A percentile compares a stretch with the other conserved stretches of the same genome.
These are phyloP conservation scores for Smutsia temminckii DNA, from an alignment of 2,797 vertebrate genomes.

Conservation along the genomic window DNA sequence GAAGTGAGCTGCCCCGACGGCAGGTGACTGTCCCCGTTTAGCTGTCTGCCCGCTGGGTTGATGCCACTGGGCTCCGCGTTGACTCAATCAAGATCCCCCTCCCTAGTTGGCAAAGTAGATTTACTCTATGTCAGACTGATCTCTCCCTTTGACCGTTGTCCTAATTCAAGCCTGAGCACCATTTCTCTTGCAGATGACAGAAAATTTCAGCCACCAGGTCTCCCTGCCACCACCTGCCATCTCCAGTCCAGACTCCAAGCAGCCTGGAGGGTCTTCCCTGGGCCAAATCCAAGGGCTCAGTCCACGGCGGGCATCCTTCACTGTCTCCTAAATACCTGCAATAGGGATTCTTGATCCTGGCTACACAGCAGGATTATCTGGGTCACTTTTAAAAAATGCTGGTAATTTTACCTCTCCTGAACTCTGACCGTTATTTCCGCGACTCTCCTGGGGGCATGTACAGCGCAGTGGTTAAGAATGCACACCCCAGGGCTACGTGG, in stretches of 20 bases:
- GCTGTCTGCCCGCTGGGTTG: background rate
- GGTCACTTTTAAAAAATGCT: background rate
- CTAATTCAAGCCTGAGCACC: background rate
- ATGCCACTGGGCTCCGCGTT: background rate
- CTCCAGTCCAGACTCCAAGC: background rate
- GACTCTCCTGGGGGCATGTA: no score
- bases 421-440: no score
- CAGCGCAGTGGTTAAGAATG: background rate
- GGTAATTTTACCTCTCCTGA: no score
- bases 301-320: background rate
- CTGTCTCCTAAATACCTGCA: background rate
- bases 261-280: background rate
- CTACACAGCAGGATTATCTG: background rate
- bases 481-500: background rate
- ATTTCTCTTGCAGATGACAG: background rate
- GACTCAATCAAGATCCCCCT: no score
- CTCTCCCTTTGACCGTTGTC: background rate
- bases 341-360: background rate
- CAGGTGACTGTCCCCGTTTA: background rate
- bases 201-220: accelerated
- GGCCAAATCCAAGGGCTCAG: background rate
- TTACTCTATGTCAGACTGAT: background rate
- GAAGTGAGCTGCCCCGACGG: accelerated
- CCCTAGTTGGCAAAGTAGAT: no score
- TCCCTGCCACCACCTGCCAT: background rate